Evolutionary conservation across 2,113 vertebrate genomes (phyloP), one percentile per base, ranked within the genome.

Genomic region (Clinocottus analis): DNA sequence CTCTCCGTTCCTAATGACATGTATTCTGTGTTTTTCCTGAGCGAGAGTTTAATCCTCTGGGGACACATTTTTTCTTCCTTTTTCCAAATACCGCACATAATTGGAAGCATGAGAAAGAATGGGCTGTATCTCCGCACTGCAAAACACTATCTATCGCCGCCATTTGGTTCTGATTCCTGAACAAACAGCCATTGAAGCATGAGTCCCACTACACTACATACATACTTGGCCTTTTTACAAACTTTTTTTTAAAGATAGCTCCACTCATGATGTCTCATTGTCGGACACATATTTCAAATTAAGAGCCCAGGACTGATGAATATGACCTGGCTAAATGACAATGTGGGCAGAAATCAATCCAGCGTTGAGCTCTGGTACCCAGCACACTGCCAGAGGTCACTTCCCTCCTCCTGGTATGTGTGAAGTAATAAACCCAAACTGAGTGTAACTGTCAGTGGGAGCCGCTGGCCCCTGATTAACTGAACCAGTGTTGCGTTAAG

Each of bases 1-100:
- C 71, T 77, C 51, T 58, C 64, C 3, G 21, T 35, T 33, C 82
- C 72, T 68, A 79, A 61, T 61, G 35, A 33, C 72, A 67, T 41
- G 58, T 85, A 72, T 43, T 76, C 71, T 31, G 62, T 85, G 87
- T 86, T 89, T 91, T 88, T 85, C 77, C 75, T 51, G 53, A 81
- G 67, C 35, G 7, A 60, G 84, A 73, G 77, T 89, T 89, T 79
- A 83, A 85, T 83, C 74, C 85, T 78, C 78, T 27, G 33, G 87
- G 82, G 85, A 89, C 72, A 77, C 83, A 71, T 84, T 90, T 43
- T 84, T 27, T 55, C 25, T 68, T 77, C 63, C 53, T 63, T 47
- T 84, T 82, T 85, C 88, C 85, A 83, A 87, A 89, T 87, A 65
- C 80, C 78, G 73, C 45, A 9, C 79, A 84, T 90, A 84, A 87